These are phyloP conservation scores for Penaeus chinensis DNA, from an alignment of 1,140 invertebrate species.

Conservation along the genomic window DNA sequence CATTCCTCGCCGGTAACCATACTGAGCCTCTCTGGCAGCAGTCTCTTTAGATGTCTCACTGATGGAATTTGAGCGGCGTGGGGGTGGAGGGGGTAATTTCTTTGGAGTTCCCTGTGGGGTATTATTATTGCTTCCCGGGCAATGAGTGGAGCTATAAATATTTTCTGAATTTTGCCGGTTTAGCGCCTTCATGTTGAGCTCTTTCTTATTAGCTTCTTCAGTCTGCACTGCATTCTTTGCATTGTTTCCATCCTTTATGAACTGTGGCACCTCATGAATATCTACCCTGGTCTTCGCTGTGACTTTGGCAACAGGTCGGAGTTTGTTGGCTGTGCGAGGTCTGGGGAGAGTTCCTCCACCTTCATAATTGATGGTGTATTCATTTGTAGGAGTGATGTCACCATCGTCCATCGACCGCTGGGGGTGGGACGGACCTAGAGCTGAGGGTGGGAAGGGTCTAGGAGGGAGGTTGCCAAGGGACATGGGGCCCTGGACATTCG, in stretches of 20 bases:
- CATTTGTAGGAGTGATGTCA: constrained; percentile 88
- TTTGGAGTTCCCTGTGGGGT: constrained; percentile 72
- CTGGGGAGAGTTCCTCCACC: constrained; percentile 87
- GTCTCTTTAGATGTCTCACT: constrained; percentile 72
- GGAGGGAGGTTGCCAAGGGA: constrained; percentile 50
- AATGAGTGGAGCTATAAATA: constrained; percentile 25
- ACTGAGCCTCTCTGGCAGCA: constrained; percentile 45
- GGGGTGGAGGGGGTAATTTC: constrained; percentile 86
- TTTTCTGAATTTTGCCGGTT: constrained; percentile 56
- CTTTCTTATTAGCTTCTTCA: constrained; percentile 51
- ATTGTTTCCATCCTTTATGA: constrained; percentile 54
- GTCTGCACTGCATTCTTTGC: constrained; percentile 35
- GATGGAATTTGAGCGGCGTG: constrained; percentile 77
- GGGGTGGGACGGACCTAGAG: constrained; percentile 65
- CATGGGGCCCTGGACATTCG: constrained; percentile 34
- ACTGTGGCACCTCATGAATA: constrained; percentile 56
- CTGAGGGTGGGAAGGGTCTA: constrained; percentile 68
- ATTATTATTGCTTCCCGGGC: constrained; percentile 57
- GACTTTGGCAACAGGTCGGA: constrained; percentile 87
- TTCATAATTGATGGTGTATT: constrained; percentile 68
- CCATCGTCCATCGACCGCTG: constrained; percentile 87
- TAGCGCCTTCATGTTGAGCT: constrained; percentile 46
- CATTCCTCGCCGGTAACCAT: constrained; percentile 56
- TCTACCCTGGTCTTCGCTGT: constrained; percentile 72
- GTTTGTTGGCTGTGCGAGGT: constrained; percentile 81